A percentile compares a stretch with the other conserved stretches of the same genome.
phyloP scores from a whole-genome alignment of 2,797 vertebrate genomes.

The Hypotaenidia okinawae region DNA sequence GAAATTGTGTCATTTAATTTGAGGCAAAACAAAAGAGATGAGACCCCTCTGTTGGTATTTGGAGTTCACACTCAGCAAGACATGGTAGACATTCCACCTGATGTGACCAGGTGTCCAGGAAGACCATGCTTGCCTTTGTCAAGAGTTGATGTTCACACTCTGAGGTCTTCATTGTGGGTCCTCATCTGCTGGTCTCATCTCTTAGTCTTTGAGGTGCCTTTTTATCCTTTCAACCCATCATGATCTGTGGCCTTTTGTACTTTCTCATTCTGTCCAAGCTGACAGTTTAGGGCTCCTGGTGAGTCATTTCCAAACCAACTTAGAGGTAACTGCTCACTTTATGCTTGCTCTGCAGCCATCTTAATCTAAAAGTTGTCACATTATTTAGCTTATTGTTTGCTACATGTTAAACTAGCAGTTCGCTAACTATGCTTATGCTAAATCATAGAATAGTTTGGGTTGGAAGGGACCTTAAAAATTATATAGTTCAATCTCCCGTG shows the following conservation, averaged over 20 bases:
- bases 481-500: no score
- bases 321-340: not conserved
- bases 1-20: not conserved
- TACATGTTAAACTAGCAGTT: not conserved
- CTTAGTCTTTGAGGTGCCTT: not conserved
- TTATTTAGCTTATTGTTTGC: not conserved
- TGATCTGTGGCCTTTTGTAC: not conserved
- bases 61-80: not conserved
- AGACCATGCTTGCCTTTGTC: fast-evolving
- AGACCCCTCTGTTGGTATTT: not conserved
- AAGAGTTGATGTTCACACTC: not conserved
- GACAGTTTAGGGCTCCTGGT: not conserved
- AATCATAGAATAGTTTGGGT: not conserved
- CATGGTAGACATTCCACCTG: not conserved
- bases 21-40: not conserved
- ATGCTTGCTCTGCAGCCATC: not conserved
- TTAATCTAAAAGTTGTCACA: not conserved
- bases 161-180: not conserved
- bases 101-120: not conserved
- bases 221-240: not conserved
- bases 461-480: no score
- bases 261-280: not conserved
- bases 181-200: not conserved
- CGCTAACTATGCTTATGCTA: not conserved
- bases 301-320: not conserved